Percentiles rank a stretch among this genome's conserved stretches.
Evolutionary conservation across 2,888 invertebrate species (phyloP).

Genomic region (Cantharis rustica): DNA sequence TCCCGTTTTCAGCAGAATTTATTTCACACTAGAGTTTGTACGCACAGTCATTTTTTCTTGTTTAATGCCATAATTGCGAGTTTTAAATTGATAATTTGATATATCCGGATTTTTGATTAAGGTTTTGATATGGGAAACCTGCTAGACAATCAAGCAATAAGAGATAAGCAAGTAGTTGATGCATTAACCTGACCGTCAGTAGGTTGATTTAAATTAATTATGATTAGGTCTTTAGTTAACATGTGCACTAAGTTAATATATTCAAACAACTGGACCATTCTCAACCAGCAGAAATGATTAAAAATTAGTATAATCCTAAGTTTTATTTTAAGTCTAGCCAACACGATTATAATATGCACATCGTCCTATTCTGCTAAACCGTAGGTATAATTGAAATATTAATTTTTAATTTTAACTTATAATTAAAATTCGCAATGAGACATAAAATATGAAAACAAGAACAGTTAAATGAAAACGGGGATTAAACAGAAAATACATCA

Average conservation of each 20-base stretch:
- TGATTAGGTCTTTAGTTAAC: neutral
- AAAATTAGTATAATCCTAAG: neutral
- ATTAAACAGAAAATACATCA: too few species aligned
- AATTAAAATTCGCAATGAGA: too few species aligned
- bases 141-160: neutral
- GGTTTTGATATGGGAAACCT: slow-evolving; percentile 2
- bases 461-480: too few species aligned
- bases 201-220: neutral
- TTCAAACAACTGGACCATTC: neutral
- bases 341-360: neutral
- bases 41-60: neutral
- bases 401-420: too few species aligned
- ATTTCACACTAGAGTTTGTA: neutral
- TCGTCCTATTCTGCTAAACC: neutral
- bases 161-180: neutral
- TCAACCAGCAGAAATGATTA: neutral
- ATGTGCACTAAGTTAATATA: neutral
- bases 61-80: slow-evolving; percentile 10
- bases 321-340: neutral
- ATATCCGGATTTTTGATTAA: slow-evolving; percentile 22
- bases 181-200: neutral
- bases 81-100: slow-evolving; percentile 17
- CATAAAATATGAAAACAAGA: too few species aligned
- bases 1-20: neutral
- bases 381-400: too few species aligned